Evolutionary conservation across 2,113 vertebrate species (phyloP), one percentile per base, ranked within the genome.

Genomic region (Corynorhinus townsendii): DNA sequence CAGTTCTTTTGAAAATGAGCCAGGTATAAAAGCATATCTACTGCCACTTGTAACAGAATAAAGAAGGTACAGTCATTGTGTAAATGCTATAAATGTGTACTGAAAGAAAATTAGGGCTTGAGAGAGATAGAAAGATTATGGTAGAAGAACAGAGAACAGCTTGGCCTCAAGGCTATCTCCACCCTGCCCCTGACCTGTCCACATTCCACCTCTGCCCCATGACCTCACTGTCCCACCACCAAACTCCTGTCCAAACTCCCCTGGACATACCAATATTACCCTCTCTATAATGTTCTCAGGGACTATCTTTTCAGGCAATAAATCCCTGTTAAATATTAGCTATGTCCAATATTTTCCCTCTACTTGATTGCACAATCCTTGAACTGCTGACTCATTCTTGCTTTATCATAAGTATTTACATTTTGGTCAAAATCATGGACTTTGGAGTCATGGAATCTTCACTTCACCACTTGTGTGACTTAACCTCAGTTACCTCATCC

Each of bases 281-380:
- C 35, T 82, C 38, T 72, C 12, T 26, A 30, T 75, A 75, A 40
- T 10, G 28, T 33, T 10, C 28, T 24, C 52, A 62, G 80, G 64
- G 15, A 45, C 59, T 87, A 12, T 85, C 59, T 89, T 83, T 38
- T 64, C 14, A 80, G 73, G 80, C 26, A 69, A 14, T 62, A 76
- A 80, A 86, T 79, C 43, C 30, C 75, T 90, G 95, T 97, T 96
- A 96, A 97, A 93, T 77, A 94, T 97, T 97, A 95, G 72, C 91
- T 76, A n/a, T 0, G 1, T 71, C 83, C 80, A 90, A 8, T 96
- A 80, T 89, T 84, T 95, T 93, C 56, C 71, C 56, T 92, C 68
- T 28, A 77, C 77, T 52, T 33, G 24, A 17, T 85, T 95, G 52
- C 68, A 54, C 30, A 94, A 92, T 80, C 52, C 71, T 87, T 90